Conservation (phyloP, 2,113 vertebrate genomes). For the Triplophysa dalaica region DNA sequence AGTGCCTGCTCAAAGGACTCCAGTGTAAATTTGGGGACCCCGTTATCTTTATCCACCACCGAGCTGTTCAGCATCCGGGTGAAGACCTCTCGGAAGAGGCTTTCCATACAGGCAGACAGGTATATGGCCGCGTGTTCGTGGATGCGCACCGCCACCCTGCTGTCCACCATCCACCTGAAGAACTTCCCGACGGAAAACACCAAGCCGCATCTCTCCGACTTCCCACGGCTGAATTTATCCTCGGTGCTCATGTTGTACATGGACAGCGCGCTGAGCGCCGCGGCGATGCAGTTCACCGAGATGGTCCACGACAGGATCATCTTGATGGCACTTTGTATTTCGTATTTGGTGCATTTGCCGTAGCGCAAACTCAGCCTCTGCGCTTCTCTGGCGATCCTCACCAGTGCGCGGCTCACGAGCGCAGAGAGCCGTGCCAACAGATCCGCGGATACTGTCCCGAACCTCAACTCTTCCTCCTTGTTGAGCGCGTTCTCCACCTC, state of each 20-base stretch:
- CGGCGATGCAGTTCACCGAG: slow-evolving; percentile 83
- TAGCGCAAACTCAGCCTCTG: slow-evolving; percentile 94
- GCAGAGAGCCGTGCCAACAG: slow-evolving; percentile 85
- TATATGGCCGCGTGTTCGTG: slow-evolving; percentile 97
- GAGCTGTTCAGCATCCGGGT: slow-evolving; percentile 77
- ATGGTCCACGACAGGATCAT: slow-evolving; percentile 89
- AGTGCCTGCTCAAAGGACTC: slow-evolving; percentile 91
- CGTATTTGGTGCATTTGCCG: slow-evolving; percentile 94
- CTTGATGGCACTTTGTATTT: slow-evolving; percentile 93
- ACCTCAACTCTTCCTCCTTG: slow-evolving; percentile 77
- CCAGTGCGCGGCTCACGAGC: slow-evolving; percentile 86
- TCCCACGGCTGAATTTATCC: slow-evolving; percentile 90
- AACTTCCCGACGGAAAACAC: slow-evolving; percentile 92
- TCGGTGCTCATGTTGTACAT: slow-evolving; percentile 96
- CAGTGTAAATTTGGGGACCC: slow-evolving; percentile 82
- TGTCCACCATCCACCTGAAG: slow-evolving; percentile 98
- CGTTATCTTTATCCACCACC: slow-evolving; percentile 74
- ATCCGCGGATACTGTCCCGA: slow-evolving; percentile 75
- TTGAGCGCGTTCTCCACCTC: slow-evolving; percentile 87
- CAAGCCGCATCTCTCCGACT: slow-evolving; percentile 90
- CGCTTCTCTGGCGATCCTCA: slow-evolving; percentile 88
- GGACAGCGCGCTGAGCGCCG: slow-evolving; percentile 89
- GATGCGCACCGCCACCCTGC: slow-evolving; percentile 88
- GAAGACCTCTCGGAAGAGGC: slow-evolving; percentile 89
- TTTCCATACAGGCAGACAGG: slow-evolving; percentile 90